Percentiles rank a stretch among this genome's conserved stretches.
phyloP scores from a whole-genome alignment of 2,888 invertebrate species.

The Caenorhabditis sp. region DNA sequence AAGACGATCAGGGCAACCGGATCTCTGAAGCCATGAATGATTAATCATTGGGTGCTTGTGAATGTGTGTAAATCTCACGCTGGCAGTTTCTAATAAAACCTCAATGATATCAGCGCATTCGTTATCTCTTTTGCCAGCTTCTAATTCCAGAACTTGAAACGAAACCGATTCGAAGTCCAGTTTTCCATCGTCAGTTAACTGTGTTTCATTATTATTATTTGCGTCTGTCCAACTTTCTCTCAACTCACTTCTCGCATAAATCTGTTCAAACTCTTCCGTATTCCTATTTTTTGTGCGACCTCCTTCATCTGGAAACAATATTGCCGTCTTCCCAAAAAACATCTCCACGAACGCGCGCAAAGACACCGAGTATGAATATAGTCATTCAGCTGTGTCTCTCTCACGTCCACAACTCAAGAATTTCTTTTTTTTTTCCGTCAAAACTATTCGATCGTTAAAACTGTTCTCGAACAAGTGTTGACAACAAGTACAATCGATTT shows the following conservation, averaged over 20 bases:
- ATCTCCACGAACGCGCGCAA: no score
- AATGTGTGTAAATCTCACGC: slow-evolving; percentile 8
- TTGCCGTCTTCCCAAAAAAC: no score
- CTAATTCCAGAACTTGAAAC: slow-evolving; percentile 18
- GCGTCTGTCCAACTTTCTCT: no score
- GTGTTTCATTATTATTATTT: not conserved
- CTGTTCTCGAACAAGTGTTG: no score
- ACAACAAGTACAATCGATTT: no score
- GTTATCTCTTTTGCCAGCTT: slow-evolving; percentile 19
- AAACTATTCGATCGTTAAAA: not conserved
- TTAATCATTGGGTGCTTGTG: not conserved
- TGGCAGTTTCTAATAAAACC: slow-evolving; percentile 22
- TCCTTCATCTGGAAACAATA: no score
- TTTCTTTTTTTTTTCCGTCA: not conserved
- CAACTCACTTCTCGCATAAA: slow-evolving; percentile 23
- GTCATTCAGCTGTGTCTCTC: no score
- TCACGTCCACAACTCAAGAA: no score
- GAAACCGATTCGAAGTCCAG: slow-evolving; percentile 20
- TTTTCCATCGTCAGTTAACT: slow-evolving; percentile 37
- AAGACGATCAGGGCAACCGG: slow-evolving; percentile 55
- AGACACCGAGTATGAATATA: no score
- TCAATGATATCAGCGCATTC: slow-evolving; percentile 3
- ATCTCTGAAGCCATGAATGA: slow-evolving; percentile 37
- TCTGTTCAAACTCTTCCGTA: slow-evolving; percentile 24
- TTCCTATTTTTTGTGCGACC: slow-evolving; percentile 1